Conservation (phyloP, 2,113 vertebrate genomes). For the Sinocyclocheilus anophthalmus region DNA sequence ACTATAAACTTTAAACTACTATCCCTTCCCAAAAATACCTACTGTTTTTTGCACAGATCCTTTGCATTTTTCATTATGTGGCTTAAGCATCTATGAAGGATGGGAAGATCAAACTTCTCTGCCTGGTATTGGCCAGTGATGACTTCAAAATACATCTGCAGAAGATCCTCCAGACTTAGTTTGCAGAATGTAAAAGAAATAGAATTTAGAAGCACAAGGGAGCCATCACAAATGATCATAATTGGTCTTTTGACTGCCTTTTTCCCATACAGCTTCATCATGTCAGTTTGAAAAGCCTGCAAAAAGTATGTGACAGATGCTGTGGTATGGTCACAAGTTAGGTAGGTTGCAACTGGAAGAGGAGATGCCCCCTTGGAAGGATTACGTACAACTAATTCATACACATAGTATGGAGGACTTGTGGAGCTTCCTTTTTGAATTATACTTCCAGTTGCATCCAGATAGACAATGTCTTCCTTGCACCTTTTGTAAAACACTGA, state of each 20-base stretch:
- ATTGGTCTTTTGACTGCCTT: not conserved
- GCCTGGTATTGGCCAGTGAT: no score
- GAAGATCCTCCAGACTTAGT: not conserved
- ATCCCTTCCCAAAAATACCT: no score
- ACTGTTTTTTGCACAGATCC: no score
- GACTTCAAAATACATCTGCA: conserved; percentile 4
- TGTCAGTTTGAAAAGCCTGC: no score
- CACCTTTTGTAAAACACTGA: conserved; percentile 17
- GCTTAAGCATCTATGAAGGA: no score
- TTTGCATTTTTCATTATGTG: no score
- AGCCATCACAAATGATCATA: conserved; percentile 15
- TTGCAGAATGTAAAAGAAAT: conserved; percentile 34
- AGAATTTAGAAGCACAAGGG: conserved; percentile 22
- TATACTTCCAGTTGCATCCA: conserved; percentile 49
- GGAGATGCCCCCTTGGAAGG: conserved; percentile 16
- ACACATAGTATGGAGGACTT: conserved; percentile 40
- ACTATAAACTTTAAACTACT: no score
- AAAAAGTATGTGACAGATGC: not conserved
- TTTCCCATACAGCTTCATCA: not conserved
- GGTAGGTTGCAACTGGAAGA: conserved; percentile 32
- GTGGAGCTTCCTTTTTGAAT: not conserved
- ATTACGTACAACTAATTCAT: conserved; percentile 37
- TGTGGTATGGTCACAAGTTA: conserved; percentile 20
- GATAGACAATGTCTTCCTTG: conserved; percentile 38
- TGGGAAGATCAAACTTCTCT: no score